phyloP scores from a whole-genome alignment of 2,888 invertebrate genomes.

The Allolobophora icterica region DNA sequence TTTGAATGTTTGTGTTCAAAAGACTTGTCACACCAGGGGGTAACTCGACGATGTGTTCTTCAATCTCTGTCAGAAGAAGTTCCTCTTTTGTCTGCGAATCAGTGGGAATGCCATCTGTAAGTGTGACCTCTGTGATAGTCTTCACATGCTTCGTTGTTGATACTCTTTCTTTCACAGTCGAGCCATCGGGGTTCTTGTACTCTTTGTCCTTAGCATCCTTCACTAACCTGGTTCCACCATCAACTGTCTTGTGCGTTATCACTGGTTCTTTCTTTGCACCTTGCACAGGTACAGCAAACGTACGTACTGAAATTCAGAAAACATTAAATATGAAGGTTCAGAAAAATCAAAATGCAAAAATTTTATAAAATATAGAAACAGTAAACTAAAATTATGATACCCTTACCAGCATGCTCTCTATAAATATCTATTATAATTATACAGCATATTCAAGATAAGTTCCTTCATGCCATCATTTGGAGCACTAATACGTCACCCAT shows the following conservation, averaged over 20 bases:
- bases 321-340: not conserved
- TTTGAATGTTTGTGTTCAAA: constrained; percentile 21
- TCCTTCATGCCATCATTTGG: not conserved
- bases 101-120: constrained; percentile 25
- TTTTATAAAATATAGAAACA: not conserved
- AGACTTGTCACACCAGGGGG: constrained; percentile 27
- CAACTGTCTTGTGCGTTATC: constrained; percentile 13
- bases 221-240: constrained; percentile 29
- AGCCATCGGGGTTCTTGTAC: constrained; percentile 26
- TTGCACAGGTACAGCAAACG: not conserved
- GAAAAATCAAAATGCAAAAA: not conserved
- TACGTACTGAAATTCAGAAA: not conserved
- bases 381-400: not conserved
- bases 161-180: constrained; percentile 9
- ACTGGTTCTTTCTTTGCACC: not conserved
- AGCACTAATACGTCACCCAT: not conserved
- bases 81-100: constrained; percentile 27
- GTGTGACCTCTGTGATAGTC: constrained; percentile 28
- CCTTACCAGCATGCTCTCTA: not conserved
- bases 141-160: constrained; percentile 31
- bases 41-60: constrained; percentile 24
- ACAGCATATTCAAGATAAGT: not conserved
- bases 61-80: constrained; percentile 27
- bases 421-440: not conserved
- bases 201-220: not conserved